Conservation (phyloP, 2,888 invertebrate species). For the Drosophila kanekoi region DNA sequence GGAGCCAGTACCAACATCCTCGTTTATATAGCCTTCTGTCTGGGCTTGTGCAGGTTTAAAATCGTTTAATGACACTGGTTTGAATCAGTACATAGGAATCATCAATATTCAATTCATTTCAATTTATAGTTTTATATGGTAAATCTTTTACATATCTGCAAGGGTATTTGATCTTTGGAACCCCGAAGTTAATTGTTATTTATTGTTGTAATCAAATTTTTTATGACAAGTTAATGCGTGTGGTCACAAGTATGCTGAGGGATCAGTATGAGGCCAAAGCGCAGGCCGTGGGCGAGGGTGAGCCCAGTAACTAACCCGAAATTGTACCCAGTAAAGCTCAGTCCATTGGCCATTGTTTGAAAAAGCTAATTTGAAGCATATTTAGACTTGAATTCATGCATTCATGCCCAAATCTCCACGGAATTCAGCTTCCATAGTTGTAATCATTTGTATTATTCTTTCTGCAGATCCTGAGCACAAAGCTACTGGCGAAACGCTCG, state of each 20-base stretch:
- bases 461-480: conserved; percentile 91
- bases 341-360: conserved; percentile 27
- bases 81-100: too few species aligned
- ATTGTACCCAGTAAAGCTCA: conserved; percentile 41
- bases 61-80: too few species aligned
- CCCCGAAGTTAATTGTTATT: conserved; percentile 3
- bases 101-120: too few species aligned
- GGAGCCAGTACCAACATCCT: too few species aligned
- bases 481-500: conserved; percentile 91
- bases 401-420: neutral
- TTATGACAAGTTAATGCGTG: conserved; percentile 72
- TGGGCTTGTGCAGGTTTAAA: too few species aligned
- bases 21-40: too few species aligned
- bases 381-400: conserved; percentile 34
- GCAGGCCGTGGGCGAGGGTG: conserved; percentile 59
- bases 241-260: conserved; percentile 74
- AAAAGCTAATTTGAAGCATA: conserved; percentile 39
- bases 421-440: neutral
- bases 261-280: conserved; percentile 78
- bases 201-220: conserved; percentile 32
- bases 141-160: neutral
- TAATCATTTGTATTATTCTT: neutral
- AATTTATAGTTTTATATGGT: neutral
- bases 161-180: neutral
- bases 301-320: conserved; percentile 42